phyloP scores from a whole-genome alignment of 2,113 vertebrate species.

The Scolopax mira region DNA sequence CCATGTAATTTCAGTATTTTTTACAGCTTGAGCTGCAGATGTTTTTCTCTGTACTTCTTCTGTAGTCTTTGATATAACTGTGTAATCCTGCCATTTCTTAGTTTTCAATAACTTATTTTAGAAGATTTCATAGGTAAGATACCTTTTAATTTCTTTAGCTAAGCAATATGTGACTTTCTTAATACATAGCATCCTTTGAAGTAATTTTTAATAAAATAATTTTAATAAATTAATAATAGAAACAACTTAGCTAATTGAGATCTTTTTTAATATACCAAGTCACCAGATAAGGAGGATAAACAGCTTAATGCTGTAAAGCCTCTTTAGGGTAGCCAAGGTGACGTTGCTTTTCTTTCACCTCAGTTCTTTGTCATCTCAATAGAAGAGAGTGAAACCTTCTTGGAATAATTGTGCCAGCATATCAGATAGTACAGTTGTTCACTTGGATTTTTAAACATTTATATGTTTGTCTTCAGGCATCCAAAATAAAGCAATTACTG shows the following conservation, averaged over 20 bases:
- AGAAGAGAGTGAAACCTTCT: not conserved
- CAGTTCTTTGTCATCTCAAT: not conserved
- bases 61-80: not conserved
- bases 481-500: conserved; percentile 25
- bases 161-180: not conserved
- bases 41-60: not conserved
- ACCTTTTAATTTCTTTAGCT: not conserved
- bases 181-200: not conserved
- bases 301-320: not conserved
- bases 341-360: not conserved
- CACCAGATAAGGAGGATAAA: not conserved
- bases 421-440: not conserved
- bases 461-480: not conserved
- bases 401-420: not conserved
- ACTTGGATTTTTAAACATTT: not conserved
- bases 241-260: not conserved
- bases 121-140: not conserved
- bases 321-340: not conserved
- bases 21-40: not conserved
- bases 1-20: not conserved
- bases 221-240: not conserved
- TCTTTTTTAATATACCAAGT: not conserved
- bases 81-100: not conserved
- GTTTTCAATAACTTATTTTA: not conserved
- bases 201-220: not conserved